These are phyloP conservation scores for Caerostris darwini DNA, from an alignment of 1,140 invertebrate genomes.

Conservation along the genomic window DNA sequence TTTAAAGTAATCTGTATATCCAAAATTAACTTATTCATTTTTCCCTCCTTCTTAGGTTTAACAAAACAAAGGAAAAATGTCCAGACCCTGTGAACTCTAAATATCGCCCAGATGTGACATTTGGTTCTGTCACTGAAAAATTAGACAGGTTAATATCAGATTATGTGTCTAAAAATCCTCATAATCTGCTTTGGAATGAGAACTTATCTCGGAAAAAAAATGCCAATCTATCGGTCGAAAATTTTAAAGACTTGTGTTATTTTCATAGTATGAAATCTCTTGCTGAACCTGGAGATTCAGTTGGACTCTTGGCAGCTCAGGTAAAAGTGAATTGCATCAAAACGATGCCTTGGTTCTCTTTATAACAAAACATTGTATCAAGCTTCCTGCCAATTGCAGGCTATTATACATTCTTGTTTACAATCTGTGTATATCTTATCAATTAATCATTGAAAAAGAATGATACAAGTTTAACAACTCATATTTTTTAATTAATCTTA, in stretches of 20 bases:
- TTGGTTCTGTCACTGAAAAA: slow-evolving; percentile 89
- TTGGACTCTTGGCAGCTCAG: slow-evolving; percentile 96
- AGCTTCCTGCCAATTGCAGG: background rate
- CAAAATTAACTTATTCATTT: too few species aligned
- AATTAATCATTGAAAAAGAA: too few species aligned
- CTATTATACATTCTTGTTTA: too few species aligned
- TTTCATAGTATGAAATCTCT: slow-evolving; percentile 89
- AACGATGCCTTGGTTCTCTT: too few species aligned
- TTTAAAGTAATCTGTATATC: too few species aligned
- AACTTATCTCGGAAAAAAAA: slow-evolving; percentile 75
- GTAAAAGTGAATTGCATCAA: slow-evolving; percentile 79
- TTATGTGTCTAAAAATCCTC: slow-evolving; percentile 83
- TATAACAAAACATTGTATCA: too few species aligned
- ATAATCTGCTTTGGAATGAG: slow-evolving; percentile 15
- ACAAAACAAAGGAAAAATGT: slow-evolving; percentile 79
- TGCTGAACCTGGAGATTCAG: slow-evolving; percentile 95
- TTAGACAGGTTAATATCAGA: slow-evolving; percentile 87
- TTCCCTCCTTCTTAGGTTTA: slow-evolving; percentile 78
- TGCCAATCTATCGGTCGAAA: slow-evolving; percentile 80
- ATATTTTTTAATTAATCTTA: too few species aligned
- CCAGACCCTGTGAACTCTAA: slow-evolving; percentile 87
- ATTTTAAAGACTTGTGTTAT: slow-evolving; percentile 88
- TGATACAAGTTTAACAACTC: too few species aligned
- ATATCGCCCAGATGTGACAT: slow-evolving; percentile 88
- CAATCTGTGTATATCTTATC: too few species aligned